Evolutionary conservation across 2,888 invertebrate species (phyloP).

Genomic region (Magallana nippona): DNA sequence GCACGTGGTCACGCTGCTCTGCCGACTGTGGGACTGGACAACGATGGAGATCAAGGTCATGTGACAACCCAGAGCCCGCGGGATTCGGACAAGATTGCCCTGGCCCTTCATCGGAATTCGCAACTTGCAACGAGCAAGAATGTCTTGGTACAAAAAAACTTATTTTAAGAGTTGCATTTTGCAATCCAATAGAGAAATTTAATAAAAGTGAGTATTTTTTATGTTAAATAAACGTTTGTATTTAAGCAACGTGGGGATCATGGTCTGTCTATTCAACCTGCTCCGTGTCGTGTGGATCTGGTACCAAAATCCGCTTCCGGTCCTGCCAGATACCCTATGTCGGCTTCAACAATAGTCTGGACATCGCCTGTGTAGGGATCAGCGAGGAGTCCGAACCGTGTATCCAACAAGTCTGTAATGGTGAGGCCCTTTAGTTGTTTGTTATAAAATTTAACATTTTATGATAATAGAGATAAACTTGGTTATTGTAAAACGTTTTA

Average conservation of each 20-base stretch:
- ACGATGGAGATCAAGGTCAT: constrained; percentile 84
- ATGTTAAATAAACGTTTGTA: neutral
- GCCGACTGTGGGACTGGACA: constrained; percentile 86
- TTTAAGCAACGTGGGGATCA: constrained; percentile 83
- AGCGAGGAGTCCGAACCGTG: constrained; percentile 59
- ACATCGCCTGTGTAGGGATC: constrained; percentile 62
- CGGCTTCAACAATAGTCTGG: constrained; percentile 47
- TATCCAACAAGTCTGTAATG: constrained; percentile 60
- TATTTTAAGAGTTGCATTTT: too few species aligned
- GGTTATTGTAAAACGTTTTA: too few species aligned
- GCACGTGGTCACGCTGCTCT: constrained; percentile 86
- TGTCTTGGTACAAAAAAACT: constrained; percentile 83
- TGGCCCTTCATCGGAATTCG: constrained; percentile 84
- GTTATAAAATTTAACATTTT: neutral
- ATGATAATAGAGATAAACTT: too few species aligned
- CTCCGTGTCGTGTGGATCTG: constrained; percentile 87
- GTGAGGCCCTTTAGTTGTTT: constrained; percentile 51
- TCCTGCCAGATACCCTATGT: constrained; percentile 82
- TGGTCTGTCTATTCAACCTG: constrained; percentile 93
- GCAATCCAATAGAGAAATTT: too few species aligned
- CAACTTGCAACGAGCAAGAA: constrained; percentile 87
- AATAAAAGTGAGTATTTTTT: too few species aligned
- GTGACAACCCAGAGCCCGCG: constrained; percentile 76
- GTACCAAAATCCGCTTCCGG: constrained; percentile 86
- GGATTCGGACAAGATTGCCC: constrained; percentile 80